A percentile compares a stretch with the other conserved stretches of the same genome.
phyloP scores from a whole-genome alignment of 2,797 vertebrate species.

The Xenopus petersii region DNA sequence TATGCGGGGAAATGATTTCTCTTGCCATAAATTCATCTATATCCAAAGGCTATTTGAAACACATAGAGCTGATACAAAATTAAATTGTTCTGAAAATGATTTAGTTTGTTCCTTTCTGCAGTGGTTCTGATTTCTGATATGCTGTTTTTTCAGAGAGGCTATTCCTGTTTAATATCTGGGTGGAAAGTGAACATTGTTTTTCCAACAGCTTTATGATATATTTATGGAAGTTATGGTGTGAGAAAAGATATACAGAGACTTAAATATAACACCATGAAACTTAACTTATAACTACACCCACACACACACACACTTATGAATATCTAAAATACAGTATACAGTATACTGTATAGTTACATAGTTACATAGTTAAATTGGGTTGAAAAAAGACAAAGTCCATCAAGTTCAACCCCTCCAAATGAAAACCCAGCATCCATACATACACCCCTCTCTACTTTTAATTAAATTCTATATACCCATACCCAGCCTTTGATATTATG shows the following conservation, averaged over 20 bases:
- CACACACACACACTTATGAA: too few species aligned
- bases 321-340: too few species aligned
- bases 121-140: neutral
- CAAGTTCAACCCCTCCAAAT: too few species aligned
- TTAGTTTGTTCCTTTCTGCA: neutral
- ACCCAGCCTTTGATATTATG: too few species aligned
- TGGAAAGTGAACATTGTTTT: neutral
- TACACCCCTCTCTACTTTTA: too few species aligned
- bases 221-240: neutral
- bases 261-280: conserved; percentile 1
- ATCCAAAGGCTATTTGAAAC: too few species aligned
- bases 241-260: neutral
- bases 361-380: too few species aligned
- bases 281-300: neutral
- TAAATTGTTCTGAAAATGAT: neutral
- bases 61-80: neutral
- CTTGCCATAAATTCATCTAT: neutral
- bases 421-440: too few species aligned
- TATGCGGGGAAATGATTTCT: neutral
- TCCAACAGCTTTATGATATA: neutral
- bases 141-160: neutral
- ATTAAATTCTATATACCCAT: too few species aligned
- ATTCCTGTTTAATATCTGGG: neutral
- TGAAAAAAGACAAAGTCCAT: too few species aligned
- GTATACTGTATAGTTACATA: too few species aligned